Evolutionary conservation across 2,113 vertebrate species (phyloP).

Genomic region (Carassius auratus): DNA sequence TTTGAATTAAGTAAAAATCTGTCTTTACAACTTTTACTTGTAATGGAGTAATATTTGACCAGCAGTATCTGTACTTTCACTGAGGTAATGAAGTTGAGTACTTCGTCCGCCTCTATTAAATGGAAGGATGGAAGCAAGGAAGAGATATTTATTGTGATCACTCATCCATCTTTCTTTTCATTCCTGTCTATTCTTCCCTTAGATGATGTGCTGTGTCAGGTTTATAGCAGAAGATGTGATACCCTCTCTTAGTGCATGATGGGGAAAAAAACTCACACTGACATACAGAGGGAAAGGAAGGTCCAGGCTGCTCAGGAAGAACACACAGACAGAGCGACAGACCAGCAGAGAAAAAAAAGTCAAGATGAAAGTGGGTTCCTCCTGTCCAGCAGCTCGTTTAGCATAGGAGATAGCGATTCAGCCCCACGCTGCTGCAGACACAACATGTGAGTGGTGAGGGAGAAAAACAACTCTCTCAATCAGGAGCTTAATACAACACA

Average conservation of each 20-base stretch:
- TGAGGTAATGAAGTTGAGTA: too few species aligned
- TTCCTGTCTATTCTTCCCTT: not conserved
- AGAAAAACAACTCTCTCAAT: slow-evolving; percentile 73
- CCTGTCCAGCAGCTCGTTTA: slow-evolving; percentile 29
- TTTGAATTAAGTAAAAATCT: too few species aligned
- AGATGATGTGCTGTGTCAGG: not conserved
- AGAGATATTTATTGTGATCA: not conserved
- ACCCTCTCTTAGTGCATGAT: not conserved
- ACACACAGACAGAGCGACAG: not conserved
- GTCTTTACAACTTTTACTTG: too few species aligned
- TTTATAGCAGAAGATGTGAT: not conserved
- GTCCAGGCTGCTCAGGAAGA: slow-evolving; percentile 17
- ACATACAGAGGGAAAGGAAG: slow-evolving; percentile 40
- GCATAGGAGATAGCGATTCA: slow-evolving; percentile 41
- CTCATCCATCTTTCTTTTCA: not conserved
- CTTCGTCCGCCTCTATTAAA: too few species aligned
- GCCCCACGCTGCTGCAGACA: slow-evolving; percentile 68
- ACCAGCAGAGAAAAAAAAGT: slow-evolving; percentile 39
- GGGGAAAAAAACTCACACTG: slow-evolving; percentile 55
- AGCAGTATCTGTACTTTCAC: too few species aligned
- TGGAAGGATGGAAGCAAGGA: not conserved
- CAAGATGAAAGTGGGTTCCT: slow-evolving; percentile 22
- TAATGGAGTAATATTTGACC: too few species aligned
- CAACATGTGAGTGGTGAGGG: slow-evolving; percentile 60
- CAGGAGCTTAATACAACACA: slow-evolving; percentile 71